phyloP scores from a whole-genome alignment of 2,113 vertebrate species.

The Craseonycteris thonglongyai region DNA sequence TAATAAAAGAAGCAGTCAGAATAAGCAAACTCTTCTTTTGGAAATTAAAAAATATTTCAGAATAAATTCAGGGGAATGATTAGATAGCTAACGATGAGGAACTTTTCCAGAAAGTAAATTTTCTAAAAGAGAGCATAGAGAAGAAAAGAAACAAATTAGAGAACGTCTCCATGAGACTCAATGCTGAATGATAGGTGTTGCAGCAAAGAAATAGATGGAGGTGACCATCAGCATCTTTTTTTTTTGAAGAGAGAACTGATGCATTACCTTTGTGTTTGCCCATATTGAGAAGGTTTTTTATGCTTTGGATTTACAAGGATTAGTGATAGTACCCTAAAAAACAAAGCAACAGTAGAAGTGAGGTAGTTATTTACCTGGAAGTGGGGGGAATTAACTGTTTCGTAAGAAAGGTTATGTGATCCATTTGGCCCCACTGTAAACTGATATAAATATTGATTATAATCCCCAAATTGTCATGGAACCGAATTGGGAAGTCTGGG shows the following conservation, averaged over 20 bases:
- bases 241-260: background rate
- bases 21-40: background rate
- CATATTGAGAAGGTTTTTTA: background rate
- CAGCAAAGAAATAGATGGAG: background rate
- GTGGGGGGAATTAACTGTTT: background rate
- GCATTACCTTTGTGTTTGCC: background rate
- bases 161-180: background rate
- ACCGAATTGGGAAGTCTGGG: background rate
- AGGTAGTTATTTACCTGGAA: background rate
- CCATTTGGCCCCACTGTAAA: background rate
- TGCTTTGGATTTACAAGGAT: background rate
- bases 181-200: background rate
- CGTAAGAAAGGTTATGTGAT: background rate
- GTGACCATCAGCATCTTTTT: background rate
- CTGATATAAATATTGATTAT: background rate
- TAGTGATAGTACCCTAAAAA: background rate
- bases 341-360: background rate
- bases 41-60: background rate
- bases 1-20: background rate
- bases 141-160: background rate
- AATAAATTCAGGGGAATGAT: background rate
- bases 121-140: background rate
- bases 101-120: background rate
- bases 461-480: background rate
- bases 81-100: background rate